These are phyloP conservation scores for Archips crataeganus DNA, from an alignment of 2,888 invertebrate genomes.

Conservation along the genomic window DNA sequence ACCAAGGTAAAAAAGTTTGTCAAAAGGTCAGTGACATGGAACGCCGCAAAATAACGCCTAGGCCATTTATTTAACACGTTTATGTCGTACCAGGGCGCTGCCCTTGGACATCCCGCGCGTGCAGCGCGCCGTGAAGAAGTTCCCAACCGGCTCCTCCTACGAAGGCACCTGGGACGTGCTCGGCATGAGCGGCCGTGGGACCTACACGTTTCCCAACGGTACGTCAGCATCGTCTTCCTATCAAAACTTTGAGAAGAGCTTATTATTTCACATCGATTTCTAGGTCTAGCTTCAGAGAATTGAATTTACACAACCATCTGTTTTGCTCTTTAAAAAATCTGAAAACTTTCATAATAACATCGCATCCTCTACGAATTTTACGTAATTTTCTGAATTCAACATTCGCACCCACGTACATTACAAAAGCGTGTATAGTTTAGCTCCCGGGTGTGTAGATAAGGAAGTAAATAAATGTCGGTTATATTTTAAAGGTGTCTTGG, in stretches of 20 bases:
- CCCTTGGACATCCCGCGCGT: conserved; percentile 68
- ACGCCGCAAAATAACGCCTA: too few relatives aligned
- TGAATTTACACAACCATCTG: too few relatives aligned
- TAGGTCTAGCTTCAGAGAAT: too few relatives aligned
- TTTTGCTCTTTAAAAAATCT: too few relatives aligned
- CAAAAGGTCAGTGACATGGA: too few relatives aligned
- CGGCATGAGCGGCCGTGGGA: conserved; percentile 87
- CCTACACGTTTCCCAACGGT: conserved; percentile 87
- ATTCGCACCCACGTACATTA: background rate
- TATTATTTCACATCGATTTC: too few relatives aligned
- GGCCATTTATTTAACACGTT: background rate
- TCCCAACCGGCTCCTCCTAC: conserved; percentile 86
- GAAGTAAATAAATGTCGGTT: conserved; percentile 26
- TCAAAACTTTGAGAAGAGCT: too few relatives aligned
- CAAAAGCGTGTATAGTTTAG: background rate
- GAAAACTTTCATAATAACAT: too few relatives aligned
- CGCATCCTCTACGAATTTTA: too few relatives aligned
- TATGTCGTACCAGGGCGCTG: conserved; percentile 54
- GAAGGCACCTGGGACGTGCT: conserved; percentile 86
- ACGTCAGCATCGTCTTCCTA: conserved; percentile 43
- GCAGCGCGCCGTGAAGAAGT: conserved; percentile 64
- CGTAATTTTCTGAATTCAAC: too few relatives aligned
- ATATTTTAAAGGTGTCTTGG: conserved; percentile 32
- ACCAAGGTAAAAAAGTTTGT: too few relatives aligned
- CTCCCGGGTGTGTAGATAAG: background rate